These are phyloP conservation scores for Entomyzon cyanotis DNA, from an alignment of 2,113 vertebrate species.

Conservation along the genomic window DNA sequence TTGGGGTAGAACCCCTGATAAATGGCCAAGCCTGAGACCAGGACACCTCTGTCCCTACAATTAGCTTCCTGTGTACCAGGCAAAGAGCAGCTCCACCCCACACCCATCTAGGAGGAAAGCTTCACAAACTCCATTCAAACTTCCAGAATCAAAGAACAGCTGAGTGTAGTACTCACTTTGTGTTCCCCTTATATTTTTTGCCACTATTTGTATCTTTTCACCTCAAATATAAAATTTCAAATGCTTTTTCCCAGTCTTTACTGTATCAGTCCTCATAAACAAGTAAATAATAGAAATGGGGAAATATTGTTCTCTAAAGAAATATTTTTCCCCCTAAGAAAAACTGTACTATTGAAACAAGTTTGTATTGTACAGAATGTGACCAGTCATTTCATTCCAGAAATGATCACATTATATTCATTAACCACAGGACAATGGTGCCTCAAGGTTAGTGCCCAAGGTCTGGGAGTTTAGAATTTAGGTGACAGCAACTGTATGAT, in stretches of 20 bases:
- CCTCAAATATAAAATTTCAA: background rate
- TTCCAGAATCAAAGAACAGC: background rate
- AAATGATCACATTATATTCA: background rate
- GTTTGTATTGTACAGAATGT: background rate
- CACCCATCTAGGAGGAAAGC: background rate
- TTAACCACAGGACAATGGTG: slow-evolving; percentile 3
- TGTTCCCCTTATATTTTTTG: background rate
- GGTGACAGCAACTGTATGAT: background rate
- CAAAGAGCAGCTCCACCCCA: background rate
- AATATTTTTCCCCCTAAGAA: background rate
- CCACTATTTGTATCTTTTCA: background rate
- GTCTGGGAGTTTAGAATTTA: background rate
- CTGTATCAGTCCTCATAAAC: background rate
- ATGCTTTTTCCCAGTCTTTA: background rate
- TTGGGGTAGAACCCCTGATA: background rate
- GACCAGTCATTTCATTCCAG: background rate
- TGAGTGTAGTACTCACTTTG: background rate
- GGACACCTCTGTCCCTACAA: background rate
- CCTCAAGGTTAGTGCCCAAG: background rate
- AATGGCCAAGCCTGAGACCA: background rate
- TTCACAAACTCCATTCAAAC: background rate
- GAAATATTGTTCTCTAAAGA: background rate
- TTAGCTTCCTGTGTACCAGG: background rate
- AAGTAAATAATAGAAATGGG: background rate
- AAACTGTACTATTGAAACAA: background rate